phyloP scores from a whole-genome alignment of 2,888 invertebrate species.

The Leucophenga montana region DNA sequence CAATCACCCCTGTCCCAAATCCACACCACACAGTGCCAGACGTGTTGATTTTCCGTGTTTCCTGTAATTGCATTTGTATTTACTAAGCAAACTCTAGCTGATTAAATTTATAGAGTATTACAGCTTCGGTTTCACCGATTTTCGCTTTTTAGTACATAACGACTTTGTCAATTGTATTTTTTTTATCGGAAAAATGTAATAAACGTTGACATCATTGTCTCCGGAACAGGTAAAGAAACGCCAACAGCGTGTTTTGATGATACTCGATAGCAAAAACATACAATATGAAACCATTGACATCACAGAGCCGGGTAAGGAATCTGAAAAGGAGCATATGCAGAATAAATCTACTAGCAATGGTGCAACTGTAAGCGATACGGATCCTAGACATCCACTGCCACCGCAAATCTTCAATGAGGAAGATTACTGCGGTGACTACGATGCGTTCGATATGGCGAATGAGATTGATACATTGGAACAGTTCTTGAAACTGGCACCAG shows the following conservation, averaged over 20 bases:
- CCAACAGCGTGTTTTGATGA: conserved; percentile 94
- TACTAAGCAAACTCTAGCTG: too few relatives aligned
- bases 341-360: conserved; percentile 85
- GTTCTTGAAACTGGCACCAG: conserved; percentile 84
- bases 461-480: conserved; percentile 92
- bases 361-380: conserved; percentile 82
- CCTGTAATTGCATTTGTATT: too few relatives aligned
- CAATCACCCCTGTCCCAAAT: too few relatives aligned
- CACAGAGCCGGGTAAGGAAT: conserved; percentile 92
- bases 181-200: neutral
- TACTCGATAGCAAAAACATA: conserved; percentile 92
- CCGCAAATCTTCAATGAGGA: conserved; percentile 96
- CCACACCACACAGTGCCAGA: too few relatives aligned
- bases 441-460: conserved; percentile 91
- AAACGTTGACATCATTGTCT: conserved; percentile 10
- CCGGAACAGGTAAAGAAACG: conserved; percentile 90
- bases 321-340: conserved; percentile 93
- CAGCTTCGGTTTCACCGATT: too few relatives aligned
- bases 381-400: conserved; percentile 86
- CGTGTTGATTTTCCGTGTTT: too few relatives aligned
- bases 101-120: too few relatives aligned
- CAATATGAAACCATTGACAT: conserved; percentile 94
- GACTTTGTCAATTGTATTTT: neutral
- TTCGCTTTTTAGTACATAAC: too few relatives aligned
- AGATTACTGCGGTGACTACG: conserved; percentile 91